Conservation (phyloP, 2,113 vertebrate genomes). For the Hucho hucho region DNA sequence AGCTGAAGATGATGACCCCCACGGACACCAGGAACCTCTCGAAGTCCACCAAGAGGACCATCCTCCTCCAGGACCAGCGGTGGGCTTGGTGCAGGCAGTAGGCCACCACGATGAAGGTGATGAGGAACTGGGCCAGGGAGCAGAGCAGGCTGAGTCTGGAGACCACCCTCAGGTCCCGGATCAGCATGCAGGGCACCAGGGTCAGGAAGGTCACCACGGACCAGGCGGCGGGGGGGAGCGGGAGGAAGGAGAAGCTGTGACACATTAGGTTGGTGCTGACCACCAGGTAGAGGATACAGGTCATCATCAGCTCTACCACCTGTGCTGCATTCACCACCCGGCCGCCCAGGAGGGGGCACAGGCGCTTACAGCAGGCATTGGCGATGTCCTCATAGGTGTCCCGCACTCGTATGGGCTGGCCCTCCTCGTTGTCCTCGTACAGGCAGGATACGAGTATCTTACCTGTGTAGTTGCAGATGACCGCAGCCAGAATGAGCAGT, state of each 20-base stretch:
- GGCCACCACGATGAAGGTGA: conserved; percentile 73
- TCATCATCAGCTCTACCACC: conserved; percentile 82
- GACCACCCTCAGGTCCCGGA: conserved; percentile 77
- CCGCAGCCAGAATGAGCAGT: conserved; percentile 72
- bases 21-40: conserved; percentile 78
- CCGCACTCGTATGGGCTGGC: conserved; percentile 65
- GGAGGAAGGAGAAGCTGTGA: conserved; percentile 64
- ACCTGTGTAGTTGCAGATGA: conserved; percentile 78
- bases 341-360: conserved; percentile 69
- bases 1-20: conserved; percentile 84
- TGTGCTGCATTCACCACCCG: conserved; percentile 68
- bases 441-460: conserved; percentile 77
- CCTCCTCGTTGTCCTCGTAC: conserved; percentile 73
- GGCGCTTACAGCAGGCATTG: conserved; percentile 67
- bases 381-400: conserved; percentile 76
- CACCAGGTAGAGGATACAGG: conserved; percentile 79
- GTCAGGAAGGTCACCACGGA: conserved; percentile 70
- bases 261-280: conserved; percentile 75
- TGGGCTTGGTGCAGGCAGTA: conserved; percentile 74
- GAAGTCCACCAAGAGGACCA: conserved; percentile 70
- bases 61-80: conserved; percentile 72
- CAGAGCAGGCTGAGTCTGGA: conserved; percentile 78
- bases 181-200: conserved; percentile 75
- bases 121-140: conserved; percentile 74
- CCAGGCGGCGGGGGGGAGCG: conserved; percentile 70